Evolutionary conservation across 1,140 invertebrate genomes (phyloP).

Genomic region (Microvelia longipes): DNA sequence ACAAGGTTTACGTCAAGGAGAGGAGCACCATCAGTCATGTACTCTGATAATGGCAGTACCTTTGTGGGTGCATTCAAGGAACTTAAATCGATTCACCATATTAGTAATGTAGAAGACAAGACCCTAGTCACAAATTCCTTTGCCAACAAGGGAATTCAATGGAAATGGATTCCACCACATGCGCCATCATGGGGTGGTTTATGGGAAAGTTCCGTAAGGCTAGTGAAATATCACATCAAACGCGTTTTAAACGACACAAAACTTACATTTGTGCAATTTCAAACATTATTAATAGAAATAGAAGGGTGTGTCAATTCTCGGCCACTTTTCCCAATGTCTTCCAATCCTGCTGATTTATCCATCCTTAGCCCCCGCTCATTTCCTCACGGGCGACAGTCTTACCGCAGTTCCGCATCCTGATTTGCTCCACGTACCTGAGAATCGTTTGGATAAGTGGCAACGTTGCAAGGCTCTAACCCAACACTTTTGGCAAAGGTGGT

Average conservation of each 20-base stretch:
- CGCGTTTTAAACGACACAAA: background rate
- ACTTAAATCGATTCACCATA: slow-evolving; percentile 1
- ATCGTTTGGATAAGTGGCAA: background rate
- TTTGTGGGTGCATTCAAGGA: slow-evolving; percentile 15
- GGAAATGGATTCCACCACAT: slow-evolving; percentile 1
- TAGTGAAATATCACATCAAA: slow-evolving; percentile 21
- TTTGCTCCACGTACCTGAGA: background rate
- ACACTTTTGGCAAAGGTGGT: background rate
- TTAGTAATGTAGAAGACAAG: background rate
- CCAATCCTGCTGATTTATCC: slow-evolving; percentile 3
- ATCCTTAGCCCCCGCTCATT: background rate
- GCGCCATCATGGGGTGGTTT: slow-evolving; percentile 13
- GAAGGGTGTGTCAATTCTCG: slow-evolving; percentile 9
- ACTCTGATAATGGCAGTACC: slow-evolving; percentile 15
- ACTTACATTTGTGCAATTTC: background rate
- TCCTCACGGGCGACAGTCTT: background rate
- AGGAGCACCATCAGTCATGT: slow-evolving; percentile 8
- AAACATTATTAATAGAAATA: slow-evolving; percentile 7
- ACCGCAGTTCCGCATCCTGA: background rate
- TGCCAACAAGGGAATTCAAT: background rate
- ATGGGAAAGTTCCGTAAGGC: slow-evolving; percentile 24
- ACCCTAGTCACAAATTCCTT: slow-evolving; percentile 1
- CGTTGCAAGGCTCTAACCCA: background rate
- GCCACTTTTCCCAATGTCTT: slow-evolving; percentile 2
- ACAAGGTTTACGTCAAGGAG: slow-evolving; percentile 21